Base-by-base conservation (phyloP, 1,140 invertebrate genomes). In the Trichonephila clavipes region DNA sequence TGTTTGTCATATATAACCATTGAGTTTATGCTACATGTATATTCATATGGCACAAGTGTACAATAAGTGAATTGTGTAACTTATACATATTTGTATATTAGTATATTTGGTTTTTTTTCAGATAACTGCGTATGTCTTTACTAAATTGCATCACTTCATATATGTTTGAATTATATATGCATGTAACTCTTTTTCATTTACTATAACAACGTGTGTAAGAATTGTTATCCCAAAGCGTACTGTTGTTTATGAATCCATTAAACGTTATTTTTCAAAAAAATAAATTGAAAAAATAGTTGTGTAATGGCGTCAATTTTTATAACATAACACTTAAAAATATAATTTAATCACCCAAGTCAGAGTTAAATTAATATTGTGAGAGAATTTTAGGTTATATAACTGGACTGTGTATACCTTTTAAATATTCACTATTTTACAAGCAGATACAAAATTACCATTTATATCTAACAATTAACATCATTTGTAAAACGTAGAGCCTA, bases 41-140 rank as follows among this genome's bases (percentile, higher is more conserved):
- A 72, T 92, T 92, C 85, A 21, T 86, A 92, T 87, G 82, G 90
- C 90, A 92, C 90, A 92, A 91, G 16, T 91, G 40, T 91, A 91
- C 8, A 91, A 58, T 69, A 91, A 72, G 28, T 83, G 85, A 87
- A 77, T 40, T 87, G 18, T 44, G 61, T 87, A 86, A 59, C n/a
- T 44, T 59, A 85, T 59, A 61, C 24, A 86, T 59, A 87, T 87
- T 59, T 87, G 28, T 87, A 87, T 87, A 87, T 87, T 62, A 87
- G 28, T 64, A 34, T 40, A 24, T 87, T 59, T 83, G 51, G 28
- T 85, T 64, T 64, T 61, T 64, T 64, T 2, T 40, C 28, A 77
- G 59, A 24, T 64, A 34, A 44, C 14, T 34, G 18, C 40, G 12
- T 51, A 28, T 69, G 24, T 87, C 40, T 72, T 91, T 21, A 83